These are phyloP conservation scores for Tenthredo scrophulariae DNA, from an alignment of 2,888 invertebrate genomes.

Conservation along the genomic window DNA sequence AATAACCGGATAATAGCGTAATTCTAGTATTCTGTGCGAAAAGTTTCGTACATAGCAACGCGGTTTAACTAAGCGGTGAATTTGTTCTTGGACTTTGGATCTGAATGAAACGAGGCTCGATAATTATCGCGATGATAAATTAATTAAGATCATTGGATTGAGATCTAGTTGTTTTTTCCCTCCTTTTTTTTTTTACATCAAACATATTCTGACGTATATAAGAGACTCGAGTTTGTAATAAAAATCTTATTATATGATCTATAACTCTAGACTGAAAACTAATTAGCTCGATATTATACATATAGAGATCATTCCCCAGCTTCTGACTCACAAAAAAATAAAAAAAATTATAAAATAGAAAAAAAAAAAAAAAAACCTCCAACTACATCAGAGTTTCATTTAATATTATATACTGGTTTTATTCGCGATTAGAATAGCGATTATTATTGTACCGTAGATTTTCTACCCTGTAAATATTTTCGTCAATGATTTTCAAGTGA, in stretches of 20 bases:
- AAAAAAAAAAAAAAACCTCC: too few species aligned
- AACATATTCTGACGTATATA: neutral
- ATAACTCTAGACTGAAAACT: neutral
- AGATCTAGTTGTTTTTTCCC: neutral
- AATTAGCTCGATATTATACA: slow-evolving; percentile 7
- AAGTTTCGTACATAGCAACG: neutral
- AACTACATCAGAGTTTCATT: too few species aligned
- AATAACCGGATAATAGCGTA: neutral
- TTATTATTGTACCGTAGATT: neutral
- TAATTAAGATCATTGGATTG: slow-evolving; percentile 34
- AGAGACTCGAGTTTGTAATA: neutral
- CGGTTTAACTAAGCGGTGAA: neutral
- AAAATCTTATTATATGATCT: neutral
- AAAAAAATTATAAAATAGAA: too few species aligned
- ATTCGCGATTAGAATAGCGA: neutral
- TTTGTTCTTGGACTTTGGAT: slow-evolving; percentile 46
- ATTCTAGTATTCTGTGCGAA: neutral
- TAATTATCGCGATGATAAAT: slow-evolving; percentile 29
- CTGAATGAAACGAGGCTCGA: neutral
- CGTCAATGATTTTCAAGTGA: neutral
- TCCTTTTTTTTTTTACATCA: neutral
- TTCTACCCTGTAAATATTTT: too few species aligned
- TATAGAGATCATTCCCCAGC: neutral
- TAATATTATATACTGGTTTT: neutral
- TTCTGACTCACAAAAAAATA: too few species aligned